Base-by-base conservation (phyloP, 2,113 vertebrate genomes). In the Numenius arquata region DNA sequence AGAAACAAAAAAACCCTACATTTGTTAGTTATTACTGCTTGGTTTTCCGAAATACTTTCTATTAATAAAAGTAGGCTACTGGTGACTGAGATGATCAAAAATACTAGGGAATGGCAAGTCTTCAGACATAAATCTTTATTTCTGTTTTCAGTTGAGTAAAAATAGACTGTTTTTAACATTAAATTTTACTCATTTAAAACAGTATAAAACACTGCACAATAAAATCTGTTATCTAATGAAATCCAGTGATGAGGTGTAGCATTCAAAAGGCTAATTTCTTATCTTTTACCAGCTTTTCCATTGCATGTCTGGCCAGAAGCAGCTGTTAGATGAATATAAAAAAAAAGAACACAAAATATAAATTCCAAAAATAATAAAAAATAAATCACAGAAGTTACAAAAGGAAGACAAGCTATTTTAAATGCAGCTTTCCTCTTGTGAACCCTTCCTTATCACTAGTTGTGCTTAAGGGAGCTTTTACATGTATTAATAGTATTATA, bases 11-110 rank as follows among this genome's bases (percentile, higher is more conserved):
- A 36, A 32, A 71, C 25, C 18, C 36, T 71, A 61, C 70, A 82
- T 95, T 91, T 94, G 77, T 87, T 81, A 94, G 53, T 78, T 94
- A 87, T 90, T 96, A 89, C 16, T 52, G 25, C 5, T 82, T 81
- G 88, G 36, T 89, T 89, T 95, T 75, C 58, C n/a, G 9, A 79
- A 87, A 95, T 82, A 58, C 29, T 58, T 96, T 76, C 48, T 88
- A 61, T 94, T 94, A 79, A 96, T 88, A 83, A 50, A 89, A 82
- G 32, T 85, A 87, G 90, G 71, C 70, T 81, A 89, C 52, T 73
- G 36, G 58, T 89, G 21, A 72, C 38, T 87, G 84, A 82, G 40
- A n/a, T 47, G 66, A 90, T 83, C 2, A 91, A 52, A 95, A 79
- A 74, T 85, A 52, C 30, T 30, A 38, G 5, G 4, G 14, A 15